Percentiles rank a stretch among this genome's conserved stretches.
Conservation (phyloP, 2,888 invertebrate species). For the Pollenia labialis region DNA sequence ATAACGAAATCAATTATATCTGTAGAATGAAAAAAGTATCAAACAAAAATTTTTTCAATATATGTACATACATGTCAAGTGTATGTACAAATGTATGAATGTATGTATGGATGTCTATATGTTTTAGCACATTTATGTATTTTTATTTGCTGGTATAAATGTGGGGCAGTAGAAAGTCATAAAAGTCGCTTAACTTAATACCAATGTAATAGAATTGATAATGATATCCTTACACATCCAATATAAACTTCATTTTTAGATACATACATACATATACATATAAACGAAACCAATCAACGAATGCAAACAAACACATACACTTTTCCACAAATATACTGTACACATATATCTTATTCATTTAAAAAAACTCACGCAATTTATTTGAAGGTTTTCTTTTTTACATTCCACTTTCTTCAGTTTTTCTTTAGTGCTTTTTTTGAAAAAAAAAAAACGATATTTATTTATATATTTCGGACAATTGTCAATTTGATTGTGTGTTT, state of each 20-base stretch:
- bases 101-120: not conserved
- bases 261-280: not conserved
- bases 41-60: not conserved
- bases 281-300: not conserved
- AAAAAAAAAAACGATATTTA: slow-evolving; percentile 30
- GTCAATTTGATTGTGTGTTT: slow-evolving; percentile 70
- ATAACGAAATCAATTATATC: slow-evolving; percentile 63
- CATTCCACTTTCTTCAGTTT: slow-evolving; percentile 1
- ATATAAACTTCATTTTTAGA: slow-evolving; percentile 49
- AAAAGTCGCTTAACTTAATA: slow-evolving; percentile 75
- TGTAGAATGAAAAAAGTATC: slow-evolving; percentile 11
- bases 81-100: not conserved
- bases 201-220: slow-evolving; percentile 71
- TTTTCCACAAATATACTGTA: not conserved
- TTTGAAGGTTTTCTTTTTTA: slow-evolving; percentile 41
- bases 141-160: slow-evolving; percentile 36
- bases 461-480: slow-evolving; percentile 65
- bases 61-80: not conserved
- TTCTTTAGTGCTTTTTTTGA: not conserved
- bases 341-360: not conserved
- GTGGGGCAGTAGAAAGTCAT: slow-evolving; percentile 70
- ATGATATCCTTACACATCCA: slow-evolving; percentile 65
- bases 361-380: slow-evolving; percentile 56
- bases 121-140: not conserved
- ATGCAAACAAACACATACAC: not conserved